Evolutionary conservation across 2,113 vertebrate species (phyloP).

Genomic region (Pseudorhombus dupliciocellatus): DNA sequence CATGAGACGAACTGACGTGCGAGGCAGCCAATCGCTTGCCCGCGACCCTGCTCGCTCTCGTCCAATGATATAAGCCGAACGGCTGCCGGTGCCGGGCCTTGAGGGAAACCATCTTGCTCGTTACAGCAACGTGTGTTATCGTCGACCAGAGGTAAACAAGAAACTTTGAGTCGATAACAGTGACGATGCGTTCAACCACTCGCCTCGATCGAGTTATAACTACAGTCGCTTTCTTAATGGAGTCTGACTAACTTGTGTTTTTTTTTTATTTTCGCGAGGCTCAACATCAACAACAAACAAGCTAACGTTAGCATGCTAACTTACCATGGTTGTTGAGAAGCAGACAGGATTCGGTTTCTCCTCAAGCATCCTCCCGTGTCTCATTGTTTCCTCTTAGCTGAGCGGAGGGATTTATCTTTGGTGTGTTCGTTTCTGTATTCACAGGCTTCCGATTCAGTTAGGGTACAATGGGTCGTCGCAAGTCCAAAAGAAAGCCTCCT

Average conservation of each 20-base stretch:
- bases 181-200: not conserved
- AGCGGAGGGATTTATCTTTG: not conserved
- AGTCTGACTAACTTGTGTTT: not conserved
- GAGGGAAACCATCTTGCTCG: not conserved
- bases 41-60: rapidly evolving
- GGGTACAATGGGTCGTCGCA: constrained; percentile 88
- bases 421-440: not conserved
- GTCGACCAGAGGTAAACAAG: constrained; percentile 57
- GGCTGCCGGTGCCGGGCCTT: constrained; percentile 3
- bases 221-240: rapidly evolving
- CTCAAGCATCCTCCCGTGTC: not conserved
- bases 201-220: rapidly evolving
- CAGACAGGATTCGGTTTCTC: not conserved
- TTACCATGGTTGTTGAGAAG: not conserved
- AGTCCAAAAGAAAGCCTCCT: constrained; percentile 92
- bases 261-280: not conserved
- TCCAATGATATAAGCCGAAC: constrained; percentile 49
- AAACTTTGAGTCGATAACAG: not conserved
- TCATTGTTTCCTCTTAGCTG: not conserved
- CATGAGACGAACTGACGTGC: constrained; percentile 17
- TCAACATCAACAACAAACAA: constrained; percentile 46
- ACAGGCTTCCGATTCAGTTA: constrained; percentile 1
- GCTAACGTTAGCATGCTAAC: constrained; percentile 65
- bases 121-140: constrained; percentile 41
- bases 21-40: constrained; percentile 43